These are phyloP conservation scores for Procambarus virginalis DNA, from an alignment of 1,140 invertebrate genomes.

Conservation along the genomic window DNA sequence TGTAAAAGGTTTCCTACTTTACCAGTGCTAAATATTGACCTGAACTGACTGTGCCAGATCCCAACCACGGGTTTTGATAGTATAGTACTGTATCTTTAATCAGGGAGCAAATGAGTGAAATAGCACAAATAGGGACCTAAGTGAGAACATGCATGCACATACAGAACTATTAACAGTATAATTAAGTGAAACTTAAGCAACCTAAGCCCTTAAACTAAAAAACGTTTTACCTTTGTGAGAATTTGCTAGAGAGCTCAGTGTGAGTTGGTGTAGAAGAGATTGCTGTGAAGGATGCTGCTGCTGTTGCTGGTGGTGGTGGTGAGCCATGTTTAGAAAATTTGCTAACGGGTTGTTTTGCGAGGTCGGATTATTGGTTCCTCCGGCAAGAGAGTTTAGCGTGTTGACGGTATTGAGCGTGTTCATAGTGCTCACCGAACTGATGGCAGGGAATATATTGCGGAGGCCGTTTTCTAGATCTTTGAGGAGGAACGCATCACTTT, in stretches of 20 bases:
- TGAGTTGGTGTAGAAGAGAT: constrained; percentile 67
- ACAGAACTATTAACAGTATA: too few relatives aligned
- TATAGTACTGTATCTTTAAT: too few relatives aligned
- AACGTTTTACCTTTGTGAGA: constrained; percentile 67
- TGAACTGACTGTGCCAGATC: too few relatives aligned
- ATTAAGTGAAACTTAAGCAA: too few relatives aligned
- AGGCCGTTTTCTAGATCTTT: constrained; percentile 69
- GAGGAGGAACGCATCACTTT: constrained; percentile 64
- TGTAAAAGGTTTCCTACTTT: too few relatives aligned
- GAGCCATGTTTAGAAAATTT: constrained; percentile 67
- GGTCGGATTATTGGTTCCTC: constrained; percentile 56
- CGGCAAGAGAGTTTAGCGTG: constrained; percentile 61
- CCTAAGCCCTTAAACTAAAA: too few relatives aligned
- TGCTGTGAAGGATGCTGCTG: constrained; percentile 64
- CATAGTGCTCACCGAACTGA: constrained; percentile 66
- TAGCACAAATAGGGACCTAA: too few relatives aligned
- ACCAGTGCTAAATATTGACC: too few relatives aligned
- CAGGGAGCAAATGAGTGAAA: too few relatives aligned
- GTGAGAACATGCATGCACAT: too few relatives aligned
- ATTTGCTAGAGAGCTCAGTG: constrained; percentile 64
- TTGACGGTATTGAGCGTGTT: constrained; percentile 69
- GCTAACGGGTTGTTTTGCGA: constrained; percentile 69
- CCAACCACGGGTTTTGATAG: too few relatives aligned
- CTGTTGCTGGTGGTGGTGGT: constrained; percentile 65
- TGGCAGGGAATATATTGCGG: constrained; percentile 60